Base-by-base conservation (phyloP, 2,113 vertebrate species). In the Scytalopus superciliaris region DNA sequence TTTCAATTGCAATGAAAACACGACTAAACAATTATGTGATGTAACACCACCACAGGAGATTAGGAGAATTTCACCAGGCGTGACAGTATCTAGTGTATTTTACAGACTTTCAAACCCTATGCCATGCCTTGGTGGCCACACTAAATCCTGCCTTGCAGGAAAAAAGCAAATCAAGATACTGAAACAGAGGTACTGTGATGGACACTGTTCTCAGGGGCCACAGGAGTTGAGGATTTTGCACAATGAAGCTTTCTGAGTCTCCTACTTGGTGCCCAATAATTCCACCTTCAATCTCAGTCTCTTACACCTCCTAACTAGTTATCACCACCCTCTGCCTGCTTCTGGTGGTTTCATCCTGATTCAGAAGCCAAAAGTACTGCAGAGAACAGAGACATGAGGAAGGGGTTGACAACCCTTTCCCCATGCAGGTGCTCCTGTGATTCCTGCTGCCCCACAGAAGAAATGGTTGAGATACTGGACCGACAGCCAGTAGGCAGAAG, bases 341-440 rank as follows among this genome's bases (percentile, higher is more conserved):
- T 47, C 63, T 66, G 16, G 9, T 52, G 23, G 59, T 35, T 88
- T 87, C 50, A 77, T 57, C 28, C 59, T 90, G 63, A 72, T 31
- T 37, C 75, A 57, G 37, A 57, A 80, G 39, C 39, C 79, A 31
- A 35, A 76, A 42, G 63, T 33, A 56, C 33, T 28, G 22, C n/a
- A 79, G 44, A 47, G 49, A 87, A 84, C 15, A 75, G 10, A 76
- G 44, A 49, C 37, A 35, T 10, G 31, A 56, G 45, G 31, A 79
- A 77, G 17, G 21, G 13, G 15, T 17, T 0, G 1, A 50, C 28
- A 62, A 17, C 7, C 19, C 50, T 37, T 35, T 42, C 9, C 30
- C 45, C 33, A 17, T 5, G 30, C 8, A 37, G 60, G 13, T 50
- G n/a, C 8, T 15, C 25, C 83, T 60, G 45, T 27, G 44, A 22